phyloP scores from a whole-genome alignment of 2,797 vertebrate species.

The Peromyscus eremicus region DNA sequence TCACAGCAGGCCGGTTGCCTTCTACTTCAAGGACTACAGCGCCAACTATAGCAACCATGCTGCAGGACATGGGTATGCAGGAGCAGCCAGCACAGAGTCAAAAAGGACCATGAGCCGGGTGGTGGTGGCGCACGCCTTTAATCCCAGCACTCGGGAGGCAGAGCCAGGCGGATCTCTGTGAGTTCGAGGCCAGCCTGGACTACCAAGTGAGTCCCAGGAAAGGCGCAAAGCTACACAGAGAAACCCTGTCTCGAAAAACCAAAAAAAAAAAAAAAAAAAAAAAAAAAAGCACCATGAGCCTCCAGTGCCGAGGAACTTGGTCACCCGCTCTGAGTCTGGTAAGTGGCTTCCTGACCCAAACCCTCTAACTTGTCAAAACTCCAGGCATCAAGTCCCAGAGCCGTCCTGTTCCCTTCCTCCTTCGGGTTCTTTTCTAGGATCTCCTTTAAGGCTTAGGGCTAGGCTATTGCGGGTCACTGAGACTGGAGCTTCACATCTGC shows the following conservation, averaged over 20 bases:
- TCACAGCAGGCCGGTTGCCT: neutral
- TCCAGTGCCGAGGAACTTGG: rapidly evolving
- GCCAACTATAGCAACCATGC: rapidly evolving
- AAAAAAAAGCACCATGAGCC: rapidly evolving
- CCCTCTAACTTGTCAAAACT: neutral
- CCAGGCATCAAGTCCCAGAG: neutral
- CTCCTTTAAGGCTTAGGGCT: neutral
- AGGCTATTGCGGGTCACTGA: neutral
- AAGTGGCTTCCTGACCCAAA: neutral
- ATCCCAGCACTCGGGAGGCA: too few relatives aligned
- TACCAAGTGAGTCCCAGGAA: too few relatives aligned
- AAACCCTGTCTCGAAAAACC: too few relatives aligned
- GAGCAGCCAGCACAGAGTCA: neutral
- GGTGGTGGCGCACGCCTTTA: too few relatives aligned
- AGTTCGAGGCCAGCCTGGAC: too few relatives aligned
- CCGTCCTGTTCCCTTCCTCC: neutral
- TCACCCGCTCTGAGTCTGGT: neutral
- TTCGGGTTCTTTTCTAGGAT: neutral
- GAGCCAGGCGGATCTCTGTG: too few relatives aligned
- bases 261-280: too few relatives aligned
- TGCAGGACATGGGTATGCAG: neutral
- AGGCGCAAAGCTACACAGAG: too few relatives aligned
- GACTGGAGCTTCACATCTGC: neutral
- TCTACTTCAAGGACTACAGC: rapidly evolving
- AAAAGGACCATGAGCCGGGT: rapidly evolving